Conservation (phyloP, 2,797 vertebrate genomes). For the Danio choprae region DNA sequence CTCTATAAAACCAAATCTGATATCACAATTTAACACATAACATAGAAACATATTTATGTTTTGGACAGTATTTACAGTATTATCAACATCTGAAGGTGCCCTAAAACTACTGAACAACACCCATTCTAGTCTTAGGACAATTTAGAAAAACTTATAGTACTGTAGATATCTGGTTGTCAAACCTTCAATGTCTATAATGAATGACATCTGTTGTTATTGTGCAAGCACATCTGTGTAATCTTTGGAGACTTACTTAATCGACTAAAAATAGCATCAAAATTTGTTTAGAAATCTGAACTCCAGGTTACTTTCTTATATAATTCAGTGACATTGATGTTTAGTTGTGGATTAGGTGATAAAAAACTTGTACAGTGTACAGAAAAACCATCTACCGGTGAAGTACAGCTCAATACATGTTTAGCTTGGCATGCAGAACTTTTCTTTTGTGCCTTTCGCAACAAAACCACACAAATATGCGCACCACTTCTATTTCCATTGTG, state of each 20-base stretch:
- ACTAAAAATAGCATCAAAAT: background rate
- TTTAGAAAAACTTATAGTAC: no score
- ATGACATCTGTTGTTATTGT: slow-evolving; percentile 6
- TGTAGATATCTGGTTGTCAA: background rate
- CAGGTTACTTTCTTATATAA: background rate
- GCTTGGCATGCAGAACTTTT: background rate
- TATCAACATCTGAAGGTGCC: no score
- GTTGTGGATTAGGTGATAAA: background rate
- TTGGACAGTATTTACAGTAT: no score
- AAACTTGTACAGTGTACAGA: background rate
- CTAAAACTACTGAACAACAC: no score
- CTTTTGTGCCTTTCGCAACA: background rate
- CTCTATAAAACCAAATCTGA: background rate
- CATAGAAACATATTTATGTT: no score
- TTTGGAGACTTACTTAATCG: background rate
- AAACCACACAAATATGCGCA: background rate
- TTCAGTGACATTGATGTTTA: background rate
- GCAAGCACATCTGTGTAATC: background rate
- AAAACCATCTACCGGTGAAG: background rate
- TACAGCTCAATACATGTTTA: background rate
- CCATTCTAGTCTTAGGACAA: no score
- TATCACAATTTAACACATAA: no score
- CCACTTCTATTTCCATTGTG: slow-evolving; percentile 56
- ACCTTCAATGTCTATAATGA: background rate
- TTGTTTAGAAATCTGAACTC: background rate